Conservation (phyloP, 2,113 vertebrate genomes). For the Rattus norvegicus region DNA sequence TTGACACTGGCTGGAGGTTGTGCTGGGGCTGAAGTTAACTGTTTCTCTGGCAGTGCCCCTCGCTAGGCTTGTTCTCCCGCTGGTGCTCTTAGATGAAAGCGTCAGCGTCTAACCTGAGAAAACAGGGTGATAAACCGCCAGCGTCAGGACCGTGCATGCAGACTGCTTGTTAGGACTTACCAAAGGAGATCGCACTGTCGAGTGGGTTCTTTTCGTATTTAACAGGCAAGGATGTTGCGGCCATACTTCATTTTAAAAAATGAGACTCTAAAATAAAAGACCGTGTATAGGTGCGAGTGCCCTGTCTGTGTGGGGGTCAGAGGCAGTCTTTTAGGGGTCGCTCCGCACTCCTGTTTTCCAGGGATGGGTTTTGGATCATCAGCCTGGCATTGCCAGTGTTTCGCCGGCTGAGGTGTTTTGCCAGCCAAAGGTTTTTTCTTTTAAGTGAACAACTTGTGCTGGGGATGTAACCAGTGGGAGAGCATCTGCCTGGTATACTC, state of each 20-base stretch:
- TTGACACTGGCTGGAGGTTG: not conserved
- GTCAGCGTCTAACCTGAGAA: not conserved
- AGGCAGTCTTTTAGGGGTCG: no score
- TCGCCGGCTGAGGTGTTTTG: not conserved
- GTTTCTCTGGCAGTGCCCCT: not conserved
- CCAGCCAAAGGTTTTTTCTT: not conserved
- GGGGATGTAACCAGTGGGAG: not conserved
- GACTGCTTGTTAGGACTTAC: not conserved
- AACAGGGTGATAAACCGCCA: not conserved
- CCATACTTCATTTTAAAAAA: constrained; percentile 16
- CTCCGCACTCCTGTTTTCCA: no score
- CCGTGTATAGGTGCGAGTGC: not conserved
- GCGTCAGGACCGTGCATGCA: not conserved
- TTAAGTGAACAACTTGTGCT: not conserved
- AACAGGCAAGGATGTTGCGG: not conserved
- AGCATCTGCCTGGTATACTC: not conserved
- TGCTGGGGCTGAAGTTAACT: not conserved
- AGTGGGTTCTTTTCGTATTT: not conserved
- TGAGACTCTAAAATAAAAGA: not conserved
- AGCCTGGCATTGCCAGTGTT: not conserved
- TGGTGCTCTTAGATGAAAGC: not conserved
- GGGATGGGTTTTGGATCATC: not conserved
- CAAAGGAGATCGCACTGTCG: not conserved
- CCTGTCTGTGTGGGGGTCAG: not conserved
- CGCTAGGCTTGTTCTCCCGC: not conserved